Percentiles rank a stretch among this genome's conserved stretches.
Evolutionary conservation across 2,888 invertebrate genomes (phyloP).

Genomic region (Agrilus mali): DNA sequence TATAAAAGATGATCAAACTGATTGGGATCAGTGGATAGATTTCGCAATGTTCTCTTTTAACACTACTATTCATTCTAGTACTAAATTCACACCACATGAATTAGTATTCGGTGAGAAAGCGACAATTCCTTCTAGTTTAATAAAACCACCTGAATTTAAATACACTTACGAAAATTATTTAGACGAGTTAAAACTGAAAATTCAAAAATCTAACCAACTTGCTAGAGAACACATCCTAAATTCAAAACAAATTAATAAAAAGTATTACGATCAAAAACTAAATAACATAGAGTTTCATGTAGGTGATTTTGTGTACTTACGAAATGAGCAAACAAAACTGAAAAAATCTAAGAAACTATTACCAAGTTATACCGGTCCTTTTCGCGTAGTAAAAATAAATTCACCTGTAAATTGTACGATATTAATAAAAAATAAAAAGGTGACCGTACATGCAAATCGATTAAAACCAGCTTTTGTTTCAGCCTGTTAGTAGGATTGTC

Average conservation of each 20-base stretch:
- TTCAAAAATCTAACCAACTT: conserved; percentile 15
- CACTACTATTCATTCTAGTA: conserved; percentile 16
- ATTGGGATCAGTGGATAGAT: conserved; percentile 7
- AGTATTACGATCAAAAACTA: too few species aligned
- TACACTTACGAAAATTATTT: conserved; percentile 18
- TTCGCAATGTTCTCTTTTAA: conserved; percentile 19
- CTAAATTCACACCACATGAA: conserved; percentile 17
- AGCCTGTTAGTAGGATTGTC: too few species aligned
- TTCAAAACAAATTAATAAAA: conserved; percentile 15
- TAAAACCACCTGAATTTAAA: conserved; percentile 14
- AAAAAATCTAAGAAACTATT: too few species aligned
- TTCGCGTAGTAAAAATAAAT: too few species aligned
- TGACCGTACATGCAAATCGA: too few species aligned
- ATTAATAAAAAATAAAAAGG: too few species aligned
- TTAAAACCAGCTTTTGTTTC: too few species aligned
- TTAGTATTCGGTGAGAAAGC: conserved; percentile 16
- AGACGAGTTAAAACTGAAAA: conserved; percentile 12
- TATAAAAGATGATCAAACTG: conserved; percentile 14
- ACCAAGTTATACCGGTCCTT: too few species aligned
- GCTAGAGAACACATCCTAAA: conserved; percentile 14
- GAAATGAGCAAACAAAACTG: too few species aligned
- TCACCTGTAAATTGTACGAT: too few species aligned
- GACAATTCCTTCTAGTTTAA: conserved; percentile 11
- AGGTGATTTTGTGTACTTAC: too few species aligned
- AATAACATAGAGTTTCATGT: too few species aligned